These are phyloP conservation scores for Caenorhabditis inopinata DNA, from an alignment of 1,140 invertebrate species.

Conservation along the genomic window DNA sequence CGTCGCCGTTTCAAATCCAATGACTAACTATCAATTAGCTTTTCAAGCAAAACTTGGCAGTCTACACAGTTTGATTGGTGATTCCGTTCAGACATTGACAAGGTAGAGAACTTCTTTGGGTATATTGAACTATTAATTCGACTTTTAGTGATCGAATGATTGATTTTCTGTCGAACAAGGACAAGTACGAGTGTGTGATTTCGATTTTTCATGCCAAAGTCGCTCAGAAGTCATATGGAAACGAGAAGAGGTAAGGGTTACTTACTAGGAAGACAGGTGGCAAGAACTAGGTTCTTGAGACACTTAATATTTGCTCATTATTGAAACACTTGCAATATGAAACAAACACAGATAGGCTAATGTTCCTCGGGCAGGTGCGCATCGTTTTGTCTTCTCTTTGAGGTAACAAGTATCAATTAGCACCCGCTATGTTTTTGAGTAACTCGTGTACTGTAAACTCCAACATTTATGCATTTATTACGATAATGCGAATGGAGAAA, in stretches of 20 bases:
- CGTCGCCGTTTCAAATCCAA: not conserved
- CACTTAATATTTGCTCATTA: constrained; percentile 27
- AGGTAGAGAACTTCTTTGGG: not conserved
- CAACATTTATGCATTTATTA: no score
- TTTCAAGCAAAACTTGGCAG: not conserved
- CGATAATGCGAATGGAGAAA: no score
- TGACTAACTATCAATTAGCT: not conserved
- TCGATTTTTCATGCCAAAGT: constrained; percentile 96
- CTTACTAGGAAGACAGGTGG: not conserved
- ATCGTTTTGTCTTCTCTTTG: not conserved
- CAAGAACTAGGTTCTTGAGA: not conserved
- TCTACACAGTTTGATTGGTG: not conserved
- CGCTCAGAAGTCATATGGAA: constrained; percentile 98
- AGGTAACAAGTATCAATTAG: constrained; percentile 21
- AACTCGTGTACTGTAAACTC: no score
- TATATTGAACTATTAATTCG: not conserved
- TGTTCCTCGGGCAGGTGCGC: not conserved
- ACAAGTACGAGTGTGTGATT: constrained; percentile 68
- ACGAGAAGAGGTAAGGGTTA: constrained; percentile 81
- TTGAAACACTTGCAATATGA: constrained; percentile 13
- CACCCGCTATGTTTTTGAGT: no score
- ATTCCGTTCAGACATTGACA: not conserved
- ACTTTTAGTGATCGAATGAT: constrained; percentile 55
- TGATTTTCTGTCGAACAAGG: constrained; percentile 57
- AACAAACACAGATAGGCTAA: not conserved